A percentile compares a stretch with the other conserved stretches of the same genome.
Conservation (phyloP, 1,140 invertebrate genomes). For the Phymastichus coffea region DNA sequence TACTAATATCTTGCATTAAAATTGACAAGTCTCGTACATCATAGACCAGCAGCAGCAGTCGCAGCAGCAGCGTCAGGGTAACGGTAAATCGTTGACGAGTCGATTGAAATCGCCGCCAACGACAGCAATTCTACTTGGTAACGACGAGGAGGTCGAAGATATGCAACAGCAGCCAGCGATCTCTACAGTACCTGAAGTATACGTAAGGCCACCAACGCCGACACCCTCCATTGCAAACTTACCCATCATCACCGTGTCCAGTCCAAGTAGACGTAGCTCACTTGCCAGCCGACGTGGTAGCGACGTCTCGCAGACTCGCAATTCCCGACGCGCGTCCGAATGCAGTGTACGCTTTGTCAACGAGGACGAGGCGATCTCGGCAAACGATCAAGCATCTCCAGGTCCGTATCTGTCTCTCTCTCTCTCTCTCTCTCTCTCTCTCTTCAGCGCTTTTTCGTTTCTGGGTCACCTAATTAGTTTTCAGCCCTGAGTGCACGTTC, state of each 20-base stretch:
- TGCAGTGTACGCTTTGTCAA: slow-evolving; percentile 45
- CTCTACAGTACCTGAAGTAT: slow-evolving; percentile 49
- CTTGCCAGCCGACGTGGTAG: slow-evolving; percentile 47
- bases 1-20: no score
- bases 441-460: no score
- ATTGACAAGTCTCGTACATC: slow-evolving; percentile 10
- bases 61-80: neutral
- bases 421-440: no score
- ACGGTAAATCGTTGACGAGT: neutral
- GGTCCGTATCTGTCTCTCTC: no score
- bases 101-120: neutral
- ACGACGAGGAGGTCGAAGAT: neutral
- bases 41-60: neutral
- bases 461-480: neutral
- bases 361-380: slow-evolving; percentile 34
- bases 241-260: slow-evolving; percentile 50
- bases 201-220: slow-evolving; percentile 51
- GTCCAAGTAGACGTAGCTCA: slow-evolving; percentile 48
- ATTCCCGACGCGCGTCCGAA: slow-evolving; percentile 45
- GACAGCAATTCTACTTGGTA: neutral
- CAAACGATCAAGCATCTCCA: neutral
- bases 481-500: no score
- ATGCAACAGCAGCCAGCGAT: slow-evolving; percentile 17
- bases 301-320: slow-evolving; percentile 41
- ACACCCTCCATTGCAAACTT: slow-evolving; percentile 46